Conservation (phyloP, 1,140 invertebrate genomes). For the Forficula auricularia region DNA sequence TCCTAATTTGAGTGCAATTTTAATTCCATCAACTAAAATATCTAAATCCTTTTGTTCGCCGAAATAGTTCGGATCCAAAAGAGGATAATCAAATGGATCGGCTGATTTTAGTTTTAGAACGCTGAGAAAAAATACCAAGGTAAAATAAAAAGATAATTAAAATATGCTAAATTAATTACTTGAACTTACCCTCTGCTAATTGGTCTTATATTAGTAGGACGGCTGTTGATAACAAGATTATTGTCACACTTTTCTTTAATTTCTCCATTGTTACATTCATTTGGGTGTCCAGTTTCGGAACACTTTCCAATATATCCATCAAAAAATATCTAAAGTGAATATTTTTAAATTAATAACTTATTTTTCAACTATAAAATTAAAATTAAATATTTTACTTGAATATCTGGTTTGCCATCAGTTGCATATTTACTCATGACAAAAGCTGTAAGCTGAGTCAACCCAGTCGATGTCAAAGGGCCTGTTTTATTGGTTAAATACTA, state of each 20-base stretch:
- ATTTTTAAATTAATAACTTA: conserved; percentile 7
- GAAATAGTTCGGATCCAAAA: no score
- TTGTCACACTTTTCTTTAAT: conserved; percentile 15
- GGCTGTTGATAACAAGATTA: background rate
- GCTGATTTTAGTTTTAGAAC: no score
- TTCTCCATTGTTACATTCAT: conserved; percentile 22
- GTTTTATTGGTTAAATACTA: conserved; percentile 23
- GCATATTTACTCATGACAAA: conserved; percentile 17
- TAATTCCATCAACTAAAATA: no score
- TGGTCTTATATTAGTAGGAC: conserved; percentile 5
- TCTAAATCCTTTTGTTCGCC: no score
- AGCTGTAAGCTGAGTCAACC: conserved; percentile 26
- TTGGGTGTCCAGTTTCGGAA: conserved; percentile 20
- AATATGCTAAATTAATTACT: no score
- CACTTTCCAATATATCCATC: conserved; percentile 26
- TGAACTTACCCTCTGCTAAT: conserved; percentile 19
- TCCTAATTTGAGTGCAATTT: no score
- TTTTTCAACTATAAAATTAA: background rate
- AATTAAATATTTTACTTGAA: conserved; percentile 18
- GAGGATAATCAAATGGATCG: no score
- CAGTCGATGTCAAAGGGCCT: conserved; percentile 28
- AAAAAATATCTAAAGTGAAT: conserved; percentile 21
- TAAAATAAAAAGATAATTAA: no score
- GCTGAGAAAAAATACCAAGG: no score
- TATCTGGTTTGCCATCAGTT: conserved; percentile 13